Evolutionary conservation across 1,140 invertebrate genomes (phyloP), one percentile per base, ranked within the genome.

Genomic region (Drosophila novamexicana): DNA sequence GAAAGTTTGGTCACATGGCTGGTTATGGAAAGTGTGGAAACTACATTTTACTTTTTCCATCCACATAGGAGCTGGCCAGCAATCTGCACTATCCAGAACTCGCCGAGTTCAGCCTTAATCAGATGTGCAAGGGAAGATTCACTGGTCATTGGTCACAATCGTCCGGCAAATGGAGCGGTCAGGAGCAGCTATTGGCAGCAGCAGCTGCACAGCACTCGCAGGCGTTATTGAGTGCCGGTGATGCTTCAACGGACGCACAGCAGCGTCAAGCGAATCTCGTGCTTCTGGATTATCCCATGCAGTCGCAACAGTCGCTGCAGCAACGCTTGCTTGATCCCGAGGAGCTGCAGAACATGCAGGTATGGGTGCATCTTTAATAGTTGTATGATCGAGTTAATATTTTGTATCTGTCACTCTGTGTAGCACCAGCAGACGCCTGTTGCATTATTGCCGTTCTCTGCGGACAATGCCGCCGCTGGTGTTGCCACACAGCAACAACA

Each of bases 391-490:
- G 2, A 50, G 22, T n/a, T 14, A 52, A 34, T 22, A 12, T 36
- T 7, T 36, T 8, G 22, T 18, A 3, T 45, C 0, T 7, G 8
- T 9, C 12, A 12, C 7, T 58, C 9, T 39, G 5, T 54, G 40
- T 63, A 93, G 53, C 93, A 93, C 59, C 93, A 91, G 54, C 89
- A 85, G 50, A 74, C 80, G 29, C 83, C 90, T 4, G 70, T 91
- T 29, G 85, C 90, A 9, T 59, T 91, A 53, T 56, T 91, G 57
- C 90, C 90, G 6, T 90, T 84, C 29, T 74, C 79, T 54, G 47
- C 89, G 7, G 90, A 91, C 34, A 90, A 89, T 64, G 74, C 70
- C 14, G 65, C 75, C 10, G 71, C 65, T 53, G 71, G 64, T 37
- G 70, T 44, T 10, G 56, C 53, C 36, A 56, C 54, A 37, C 69